Conservation (phyloP, 2,113 vertebrate species). For the Lepus timidus region DNA sequence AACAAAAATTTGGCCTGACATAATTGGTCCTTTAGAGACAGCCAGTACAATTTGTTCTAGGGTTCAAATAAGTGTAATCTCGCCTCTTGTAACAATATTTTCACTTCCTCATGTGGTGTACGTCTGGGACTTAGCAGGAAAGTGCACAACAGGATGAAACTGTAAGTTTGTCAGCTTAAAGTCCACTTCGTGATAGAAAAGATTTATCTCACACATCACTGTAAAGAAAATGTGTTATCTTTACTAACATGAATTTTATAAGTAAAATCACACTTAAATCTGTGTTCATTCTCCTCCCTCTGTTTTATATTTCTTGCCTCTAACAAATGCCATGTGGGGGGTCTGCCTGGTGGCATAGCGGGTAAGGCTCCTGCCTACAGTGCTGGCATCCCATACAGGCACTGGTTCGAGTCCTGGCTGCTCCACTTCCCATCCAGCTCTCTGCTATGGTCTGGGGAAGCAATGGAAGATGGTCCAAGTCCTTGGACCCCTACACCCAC, state of each 20-base stretch:
- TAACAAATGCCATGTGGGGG: neutral
- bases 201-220: conserved; percentile 53
- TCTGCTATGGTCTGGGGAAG: too few species aligned
- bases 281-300: neutral
- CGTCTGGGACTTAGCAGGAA: conserved; percentile 74
- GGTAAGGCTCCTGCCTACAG: too few species aligned
- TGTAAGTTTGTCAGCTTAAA: conserved; percentile 62
- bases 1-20: conserved; percentile 61
- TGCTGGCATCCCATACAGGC: too few species aligned
- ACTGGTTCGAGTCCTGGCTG: too few species aligned
- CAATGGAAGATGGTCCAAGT: too few species aligned
- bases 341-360: too few species aligned
- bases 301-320: neutral
- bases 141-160: conserved; percentile 56
- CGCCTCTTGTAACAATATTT: conserved; percentile 75
- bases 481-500: too few species aligned
- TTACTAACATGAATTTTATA: conserved; percentile 57
- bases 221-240: conserved; percentile 70
- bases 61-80: conserved; percentile 78
- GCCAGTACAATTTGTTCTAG: conserved; percentile 59
- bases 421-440: too few species aligned
- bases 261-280: conserved; percentile 28
- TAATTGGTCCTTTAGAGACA: conserved; percentile 59
- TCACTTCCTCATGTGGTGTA: conserved; percentile 65
- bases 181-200: conserved; percentile 51